Evolutionary conservation across 2,888 invertebrate species (phyloP).

Genomic region (Lathronympha strigana): DNA sequence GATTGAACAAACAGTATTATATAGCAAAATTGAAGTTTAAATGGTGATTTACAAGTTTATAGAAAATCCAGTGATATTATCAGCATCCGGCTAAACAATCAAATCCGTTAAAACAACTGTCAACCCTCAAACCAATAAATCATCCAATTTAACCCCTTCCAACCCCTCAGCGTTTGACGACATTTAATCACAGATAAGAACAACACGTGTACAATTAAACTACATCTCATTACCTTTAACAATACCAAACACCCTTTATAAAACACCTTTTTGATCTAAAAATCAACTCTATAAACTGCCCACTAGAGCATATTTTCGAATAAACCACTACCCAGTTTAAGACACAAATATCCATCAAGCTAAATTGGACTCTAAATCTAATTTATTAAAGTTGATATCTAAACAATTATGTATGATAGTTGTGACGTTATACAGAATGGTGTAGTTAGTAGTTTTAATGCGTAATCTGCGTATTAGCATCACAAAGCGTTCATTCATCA

Average conservation of each 20-base stretch:
- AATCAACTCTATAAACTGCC: not conserved
- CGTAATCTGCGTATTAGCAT: conserved; percentile 66
- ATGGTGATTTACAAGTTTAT: not conserved
- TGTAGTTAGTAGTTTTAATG: conserved; percentile 53
- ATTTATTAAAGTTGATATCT: not conserved
- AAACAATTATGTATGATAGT: not conserved
- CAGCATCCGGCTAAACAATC: conserved; percentile 26
- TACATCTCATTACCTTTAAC: conserved; percentile 61
- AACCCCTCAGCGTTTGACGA: conserved; percentile 53
- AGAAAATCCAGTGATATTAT: conserved; percentile 12
- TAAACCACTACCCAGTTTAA: not conserved
- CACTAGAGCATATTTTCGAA: not conserved
- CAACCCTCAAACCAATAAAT: conserved; percentile 63
- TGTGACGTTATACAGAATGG: conserved; percentile 31
- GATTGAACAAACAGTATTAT: too few species aligned
- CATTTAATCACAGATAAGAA: conserved; percentile 69
- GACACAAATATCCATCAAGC: not conserved
- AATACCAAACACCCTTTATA: conserved; percentile 44
- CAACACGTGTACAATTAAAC: conserved; percentile 72
- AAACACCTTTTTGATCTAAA: not conserved
- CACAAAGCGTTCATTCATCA: conserved; percentile 82
- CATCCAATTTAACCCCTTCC: conserved; percentile 72
- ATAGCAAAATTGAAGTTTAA: not conserved
- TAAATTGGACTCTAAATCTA: not conserved
- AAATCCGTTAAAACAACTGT: conserved; percentile 29